Evolutionary conservation across 92 coral and sea anemone species (phyloP).

Genomic region (Parazoanthus swiftii): DNA sequence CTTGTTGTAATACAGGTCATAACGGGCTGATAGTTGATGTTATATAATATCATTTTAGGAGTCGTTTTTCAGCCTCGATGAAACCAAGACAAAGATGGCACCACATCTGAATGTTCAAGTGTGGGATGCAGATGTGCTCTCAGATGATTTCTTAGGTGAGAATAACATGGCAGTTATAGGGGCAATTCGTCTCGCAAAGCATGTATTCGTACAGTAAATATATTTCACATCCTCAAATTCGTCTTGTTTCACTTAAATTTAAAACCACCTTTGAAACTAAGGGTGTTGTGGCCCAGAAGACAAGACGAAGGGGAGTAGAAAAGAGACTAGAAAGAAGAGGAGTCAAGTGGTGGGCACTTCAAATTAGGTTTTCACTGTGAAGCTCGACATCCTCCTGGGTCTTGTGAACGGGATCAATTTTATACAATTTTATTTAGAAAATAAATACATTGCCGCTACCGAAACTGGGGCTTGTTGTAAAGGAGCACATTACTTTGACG

Average conservation of each 20-base stretch:
- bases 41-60: conserved; percentile 44
- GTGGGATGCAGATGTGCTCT: conserved; percentile 87
- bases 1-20: neutral
- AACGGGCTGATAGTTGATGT: neutral
- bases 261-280: neutral
- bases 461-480: no score
- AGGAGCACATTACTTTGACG: no score
- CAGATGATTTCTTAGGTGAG: conserved; percentile 92
- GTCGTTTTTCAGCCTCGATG: conserved; percentile 85
- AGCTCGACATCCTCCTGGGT: no score
- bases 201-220: no score
- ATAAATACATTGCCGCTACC: no score
- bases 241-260: neutral
- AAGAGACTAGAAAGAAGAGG: neutral
- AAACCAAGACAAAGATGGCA: conserved; percentile 65
- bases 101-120: conserved; percentile 84
- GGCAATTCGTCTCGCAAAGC: no score
- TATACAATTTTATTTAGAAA: no score
- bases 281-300: no score
- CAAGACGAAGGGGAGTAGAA: neutral
- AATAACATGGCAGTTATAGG: neutral
- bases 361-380: no score
- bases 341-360: no score
- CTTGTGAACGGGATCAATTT: no score
- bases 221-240: neutral